Percentiles rank a stretch among this genome's conserved stretches.
Evolutionary conservation across 1,140 invertebrate genomes (phyloP).

Genomic region (Saccostrea glomerata): DNA sequence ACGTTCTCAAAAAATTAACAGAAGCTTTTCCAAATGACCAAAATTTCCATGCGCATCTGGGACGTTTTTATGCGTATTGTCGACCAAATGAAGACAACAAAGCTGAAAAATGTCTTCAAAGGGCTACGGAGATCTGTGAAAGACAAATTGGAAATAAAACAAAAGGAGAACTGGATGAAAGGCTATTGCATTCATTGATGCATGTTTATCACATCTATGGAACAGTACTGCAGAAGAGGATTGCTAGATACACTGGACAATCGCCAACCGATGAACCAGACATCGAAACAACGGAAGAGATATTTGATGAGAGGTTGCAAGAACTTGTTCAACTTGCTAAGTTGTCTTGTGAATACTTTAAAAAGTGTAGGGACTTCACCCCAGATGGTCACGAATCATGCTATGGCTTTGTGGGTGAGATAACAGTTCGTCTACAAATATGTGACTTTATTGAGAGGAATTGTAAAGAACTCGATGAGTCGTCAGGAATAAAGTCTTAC

Average conservation of each 20-base stretch:
- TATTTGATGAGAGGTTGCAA: conserved; percentile 44
- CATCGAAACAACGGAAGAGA: background rate
- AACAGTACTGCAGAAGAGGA: conserved; percentile 51
- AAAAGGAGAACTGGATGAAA: conserved; percentile 51
- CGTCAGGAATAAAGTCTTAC: conserved; percentile 40
- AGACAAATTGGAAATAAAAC: conserved; percentile 41
- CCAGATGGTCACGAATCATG: conserved; percentile 55
- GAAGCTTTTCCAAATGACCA: conserved; percentile 59
- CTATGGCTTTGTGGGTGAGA: conserved; percentile 59
- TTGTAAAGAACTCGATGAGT: background rate
- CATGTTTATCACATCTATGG: conserved; percentile 64
- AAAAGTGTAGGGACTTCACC: conserved; percentile 51
- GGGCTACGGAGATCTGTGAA: conserved; percentile 52
- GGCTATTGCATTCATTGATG: conserved; percentile 52
- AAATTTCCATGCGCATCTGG: conserved; percentile 60
- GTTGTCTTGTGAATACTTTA: conserved; percentile 54
- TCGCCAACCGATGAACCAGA: conserved; percentile 48
- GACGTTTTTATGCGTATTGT: conserved; percentile 61
- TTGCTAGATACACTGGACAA: conserved; percentile 52
- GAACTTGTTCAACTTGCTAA: conserved; percentile 47
- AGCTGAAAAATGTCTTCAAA: conserved; percentile 59
- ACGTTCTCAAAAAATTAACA: conserved; percentile 57
- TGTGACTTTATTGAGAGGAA: conserved; percentile 56
- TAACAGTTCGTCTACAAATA: conserved; percentile 55
- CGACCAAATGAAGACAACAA: conserved; percentile 54